phyloP scores from a whole-genome alignment of 2,888 invertebrate species.

The Athrips mouffetella region DNA sequence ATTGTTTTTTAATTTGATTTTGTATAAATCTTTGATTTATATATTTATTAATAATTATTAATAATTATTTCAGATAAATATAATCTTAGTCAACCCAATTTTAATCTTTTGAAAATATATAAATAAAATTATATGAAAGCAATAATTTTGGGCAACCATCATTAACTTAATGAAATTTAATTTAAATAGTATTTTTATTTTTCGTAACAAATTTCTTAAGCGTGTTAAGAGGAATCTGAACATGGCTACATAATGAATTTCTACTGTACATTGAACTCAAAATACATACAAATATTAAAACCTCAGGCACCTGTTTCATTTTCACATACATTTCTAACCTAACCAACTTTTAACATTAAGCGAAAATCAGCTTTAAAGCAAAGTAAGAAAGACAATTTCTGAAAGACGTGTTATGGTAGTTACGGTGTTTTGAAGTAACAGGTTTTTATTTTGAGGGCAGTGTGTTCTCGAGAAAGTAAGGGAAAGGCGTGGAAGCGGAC shows the following conservation, averaged over 20 bases:
- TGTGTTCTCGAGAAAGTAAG: conserved; percentile 62
- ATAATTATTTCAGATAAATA: too few relatives aligned
- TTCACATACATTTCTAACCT: conserved; percentile 17
- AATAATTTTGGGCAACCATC: too few relatives aligned
- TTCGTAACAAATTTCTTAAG: too few relatives aligned
- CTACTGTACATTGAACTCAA: conserved; percentile 33
- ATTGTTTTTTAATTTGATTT: too few relatives aligned
- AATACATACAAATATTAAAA: conserved; percentile 47
- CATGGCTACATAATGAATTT: background rate
- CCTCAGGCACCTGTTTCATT: conserved; percentile 44
- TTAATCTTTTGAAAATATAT: too few relatives aligned
- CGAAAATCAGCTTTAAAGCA: background rate
- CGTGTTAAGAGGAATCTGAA: too few relatives aligned
- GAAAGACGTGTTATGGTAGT: conserved; percentile 3
- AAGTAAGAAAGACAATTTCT: conserved; percentile 16
- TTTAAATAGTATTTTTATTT: too few relatives aligned
- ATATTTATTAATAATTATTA: too few relatives aligned
- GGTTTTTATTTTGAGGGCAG: conserved; percentile 44
- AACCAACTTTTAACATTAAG: conserved; percentile 12
- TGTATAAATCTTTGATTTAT: too few relatives aligned
- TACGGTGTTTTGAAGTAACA: conserved; percentile 27
- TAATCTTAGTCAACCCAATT: too few relatives aligned
- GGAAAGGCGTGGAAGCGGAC: conserved; percentile 58
- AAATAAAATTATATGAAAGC: too few relatives aligned
- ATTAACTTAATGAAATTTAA: too few relatives aligned